Evolutionary conservation across 2,888 invertebrate species (phyloP), one percentile per base, ranked within the genome.

Genomic region (Digitonthophagus gazella): DNA sequence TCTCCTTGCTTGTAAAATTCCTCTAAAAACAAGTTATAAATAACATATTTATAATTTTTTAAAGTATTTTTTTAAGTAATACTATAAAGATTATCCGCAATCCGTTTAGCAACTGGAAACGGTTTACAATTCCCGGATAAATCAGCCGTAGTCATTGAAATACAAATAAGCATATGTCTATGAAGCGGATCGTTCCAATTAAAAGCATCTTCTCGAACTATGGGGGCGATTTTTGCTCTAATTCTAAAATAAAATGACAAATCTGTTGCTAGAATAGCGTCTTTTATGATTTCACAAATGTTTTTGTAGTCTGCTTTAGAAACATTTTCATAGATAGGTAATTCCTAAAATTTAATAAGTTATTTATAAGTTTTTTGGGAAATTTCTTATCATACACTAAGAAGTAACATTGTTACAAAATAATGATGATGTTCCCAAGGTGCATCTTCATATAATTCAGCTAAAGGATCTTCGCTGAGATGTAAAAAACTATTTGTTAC

Each of bases 401-500:
- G 83, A 58, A 89, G 81, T 74, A 85, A 84, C 81, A 84, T 85
- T 0, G 88, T 85, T 0, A 89, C 79, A 74, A 85, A 83, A 74
- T 82, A 87, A 74, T 89, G 89, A 74, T 89, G 88, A 76, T 88
- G 84, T 78, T 90, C 89, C 66, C 88, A 80, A 71, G 85, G 83
- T 0, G 89, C 89, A 8, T 84, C 83, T 65, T 82, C 83, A 80
- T 89, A 89, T 79, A 89, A 84, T 67, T 80, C 78, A 0, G 86
- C 80, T 8, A 89, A 80, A 0, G 85, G 84, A 68, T 89, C 86
- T 71, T 86, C 85, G 71, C 84, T 83, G 6, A 87, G 79, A 68
- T 84, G 78, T 2, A 89, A 80, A 79, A 85, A 89, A 78, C 87
- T 88, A 77, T 89, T 89, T 72, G 88, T 89, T 76, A 81, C 84